Conservation (phyloP, 2,113 vertebrate species). For the Xiphophorus couchianus region DNA sequence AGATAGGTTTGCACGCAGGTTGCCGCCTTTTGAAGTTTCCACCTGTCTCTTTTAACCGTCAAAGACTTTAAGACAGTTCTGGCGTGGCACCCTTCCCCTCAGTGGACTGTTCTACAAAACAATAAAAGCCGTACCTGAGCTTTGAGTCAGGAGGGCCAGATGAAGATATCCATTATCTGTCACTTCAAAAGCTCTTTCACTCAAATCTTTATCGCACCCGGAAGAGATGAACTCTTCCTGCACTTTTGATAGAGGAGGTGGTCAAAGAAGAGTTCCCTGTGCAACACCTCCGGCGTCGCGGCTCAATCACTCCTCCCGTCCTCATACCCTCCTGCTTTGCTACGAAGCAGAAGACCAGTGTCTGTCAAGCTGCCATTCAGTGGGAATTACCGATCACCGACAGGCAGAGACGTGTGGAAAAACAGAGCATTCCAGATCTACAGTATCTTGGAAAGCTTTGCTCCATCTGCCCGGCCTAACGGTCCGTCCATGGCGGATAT, state of each 20-base stretch:
- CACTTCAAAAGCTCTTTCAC: constrained; percentile 50
- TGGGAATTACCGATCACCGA: constrained; percentile 60
- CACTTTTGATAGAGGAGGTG: constrained; percentile 56
- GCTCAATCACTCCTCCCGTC: constrained; percentile 26
- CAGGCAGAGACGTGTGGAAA: constrained; percentile 40
- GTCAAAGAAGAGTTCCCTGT: constrained; percentile 55
- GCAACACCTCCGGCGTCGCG: constrained; percentile 25
- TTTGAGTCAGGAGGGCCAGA: constrained; percentile 33
- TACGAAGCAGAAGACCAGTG: constrained; percentile 30
- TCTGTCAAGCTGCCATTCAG: constrained; percentile 62
- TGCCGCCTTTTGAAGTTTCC: constrained; percentile 37
- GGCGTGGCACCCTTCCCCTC: constrained; percentile 30
- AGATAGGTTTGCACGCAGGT: constrained; percentile 17
- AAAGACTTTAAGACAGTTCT: constrained; percentile 23
- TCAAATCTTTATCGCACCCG: constrained; percentile 37
- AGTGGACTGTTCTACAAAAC: constrained; percentile 39
- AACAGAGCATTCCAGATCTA: constrained; percentile 53
- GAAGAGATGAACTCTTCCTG: constrained; percentile 35
- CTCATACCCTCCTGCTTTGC: constrained; percentile 18
- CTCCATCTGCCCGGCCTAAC: constrained; percentile 58
- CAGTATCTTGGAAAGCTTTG: constrained; percentile 58
- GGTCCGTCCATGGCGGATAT: constrained; percentile 55
- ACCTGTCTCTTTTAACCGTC: constrained; percentile 14
- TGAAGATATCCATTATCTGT: constrained; percentile 43
- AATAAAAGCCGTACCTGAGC: constrained; percentile 41